Evolutionary conservation across 2,797 vertebrate genomes (phyloP), one percentile per base, ranked within the genome.

Genomic region (Enteromius anoplus): DNA sequence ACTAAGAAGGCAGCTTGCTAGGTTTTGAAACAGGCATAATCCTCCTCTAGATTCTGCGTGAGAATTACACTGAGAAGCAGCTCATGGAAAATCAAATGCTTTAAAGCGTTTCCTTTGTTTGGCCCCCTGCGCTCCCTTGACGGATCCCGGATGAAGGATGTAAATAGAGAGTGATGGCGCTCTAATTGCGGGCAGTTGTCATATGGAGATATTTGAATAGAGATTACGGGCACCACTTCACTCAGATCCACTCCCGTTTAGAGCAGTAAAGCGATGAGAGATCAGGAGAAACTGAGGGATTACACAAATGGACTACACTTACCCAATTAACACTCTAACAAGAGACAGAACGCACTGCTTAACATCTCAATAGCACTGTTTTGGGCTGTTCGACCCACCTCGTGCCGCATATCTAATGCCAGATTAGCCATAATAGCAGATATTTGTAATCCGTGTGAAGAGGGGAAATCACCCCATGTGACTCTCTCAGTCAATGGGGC

Each of bases 51-150:
- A 95, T 94, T 95, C 94, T 93, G 94, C 93, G 93, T 95, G 95
- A 95, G 95, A 94, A 95, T 94, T 90, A 95, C 95, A 95, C 88
- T 89, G 93, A 92, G 89, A 93, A 95, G 93, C 91, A 86, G 80
- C 85, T 86, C 89, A 92, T 93, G 91, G 91, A 78, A 78, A 78
- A 64, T 45, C 58, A 32, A 78, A 92, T 65, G 93, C 94, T 94
- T 93, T 89, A 88, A 92, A 92, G 92, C 89, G 90, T 91, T 92
- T 94, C 94, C 93, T 96, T 98, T 98, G 97, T 98, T 95, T 93
- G 94, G 89, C 73, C 71, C 81, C 70, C 87, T 92, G 91, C 88
- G 91, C 93, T 96, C 95, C 93, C n/a, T 19, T 2, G 87, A 91
- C 92, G 86, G 85, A 69, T 86, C 85, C 81, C 87, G 78, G 88